Evolutionary conservation across 1,140 invertebrate species (phyloP).

Genomic region (Heliconius hewitsoni): DNA sequence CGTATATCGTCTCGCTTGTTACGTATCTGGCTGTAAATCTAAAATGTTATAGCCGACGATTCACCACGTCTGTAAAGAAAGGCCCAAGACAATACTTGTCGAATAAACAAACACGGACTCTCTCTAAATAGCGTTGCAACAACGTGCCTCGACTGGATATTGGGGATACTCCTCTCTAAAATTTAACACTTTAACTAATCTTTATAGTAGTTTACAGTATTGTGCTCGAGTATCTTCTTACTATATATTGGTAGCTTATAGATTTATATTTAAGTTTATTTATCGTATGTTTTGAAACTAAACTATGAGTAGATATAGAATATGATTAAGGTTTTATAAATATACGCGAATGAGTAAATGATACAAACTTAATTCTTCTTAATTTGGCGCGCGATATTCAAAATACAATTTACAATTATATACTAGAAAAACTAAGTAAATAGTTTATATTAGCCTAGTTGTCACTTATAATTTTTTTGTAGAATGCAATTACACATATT

Average conservation of each 20-base stretch:
- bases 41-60: slow-evolving; percentile 27
- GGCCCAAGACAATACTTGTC: slow-evolving; percentile 9
- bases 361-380: too few species aligned
- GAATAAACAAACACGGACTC: slow-evolving; percentile 20
- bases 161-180: background rate
- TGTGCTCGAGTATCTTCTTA: background rate
- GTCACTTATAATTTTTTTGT: too few species aligned
- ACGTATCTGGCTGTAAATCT: background rate
- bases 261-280: background rate
- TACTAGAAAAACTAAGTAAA: too few species aligned
- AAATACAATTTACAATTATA: too few species aligned
- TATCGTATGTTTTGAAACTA: background rate
- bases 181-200: background rate
- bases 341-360: too few species aligned
- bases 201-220: background rate
- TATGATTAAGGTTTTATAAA: too few species aligned
- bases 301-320: too few species aligned
- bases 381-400: too few species aligned
- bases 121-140: slow-evolving; percentile 23
- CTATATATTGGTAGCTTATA: background rate
- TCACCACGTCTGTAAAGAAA: slow-evolving; percentile 17
- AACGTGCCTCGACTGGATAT: background rate
- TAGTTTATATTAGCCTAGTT: too few species aligned
- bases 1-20: background rate
- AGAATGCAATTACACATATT: too few species aligned